Evolutionary conservation across 2,797 vertebrate species (phyloP), one percentile per base, ranked within the genome.

Genomic region (Tapera naevia): DNA sequence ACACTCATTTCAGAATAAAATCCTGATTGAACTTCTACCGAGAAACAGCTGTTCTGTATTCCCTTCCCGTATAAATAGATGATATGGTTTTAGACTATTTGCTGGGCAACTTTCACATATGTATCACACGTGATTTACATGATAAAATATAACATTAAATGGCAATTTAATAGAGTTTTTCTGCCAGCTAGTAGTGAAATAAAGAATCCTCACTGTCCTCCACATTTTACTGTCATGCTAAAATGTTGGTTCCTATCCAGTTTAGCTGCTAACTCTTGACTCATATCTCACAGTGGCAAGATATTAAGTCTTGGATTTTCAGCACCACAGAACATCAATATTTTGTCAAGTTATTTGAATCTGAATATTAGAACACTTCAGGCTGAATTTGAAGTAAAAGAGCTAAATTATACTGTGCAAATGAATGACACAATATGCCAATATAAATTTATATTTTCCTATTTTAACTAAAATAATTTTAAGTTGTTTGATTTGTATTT

Each of bases 121-220:
- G 32, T 32, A 51, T 54, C 39, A 33, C 11, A 50, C 9, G 12
- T 24, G 2, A 81, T 79, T 84, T 81, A 58, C 13, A 39, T 4
- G 48, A 37, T 7, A 61, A 16, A 51, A 54, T 39, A n/a, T 51
- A 28, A 84, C 30, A 5, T 27, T 43, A 32, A 23, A 53, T 35
- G 28, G 24, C 45, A 81, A 90, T 86, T 75, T 70, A 11, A 56
- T 62, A 60, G 64, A 95, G 53, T 57, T 93, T 91, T 81, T 13
- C 79, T 95, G 62, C 48, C 54, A 80, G 62, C 28, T 91, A 70
- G 50, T 58, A 91, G 54, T 48, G 51, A 96, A 95, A 92, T 11
- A 69, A 86, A 88, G 57, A 92, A 75, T 84, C 50, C 10, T 85
- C 75, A 41, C 16, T n/a, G n/a, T n/a, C n/a, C n/a, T n/a, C n/a